These are phyloP conservation scores for Lithobates sylvaticus DNA, from an alignment of 2,797 vertebrate species.

Conservation along the genomic window DNA sequence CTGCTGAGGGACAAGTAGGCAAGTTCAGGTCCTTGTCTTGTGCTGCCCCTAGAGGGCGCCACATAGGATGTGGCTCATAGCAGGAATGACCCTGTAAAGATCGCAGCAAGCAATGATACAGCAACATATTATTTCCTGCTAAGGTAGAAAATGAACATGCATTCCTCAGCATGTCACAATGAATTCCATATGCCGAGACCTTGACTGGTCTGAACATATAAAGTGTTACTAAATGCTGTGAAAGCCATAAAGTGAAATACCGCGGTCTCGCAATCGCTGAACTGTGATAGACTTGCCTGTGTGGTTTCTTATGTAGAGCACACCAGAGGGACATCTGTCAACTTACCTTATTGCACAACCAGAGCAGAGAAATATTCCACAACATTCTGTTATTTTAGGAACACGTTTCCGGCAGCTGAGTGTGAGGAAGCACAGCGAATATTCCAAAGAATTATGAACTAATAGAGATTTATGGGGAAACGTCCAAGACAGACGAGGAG, in stretches of 20 bases:
- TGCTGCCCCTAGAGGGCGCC: too few relatives aligned
- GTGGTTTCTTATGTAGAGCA: not conserved
- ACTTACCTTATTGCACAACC: not conserved
- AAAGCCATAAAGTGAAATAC: conserved; percentile 38
- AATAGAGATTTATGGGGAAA: not conserved
- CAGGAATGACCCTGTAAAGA: too few relatives aligned
- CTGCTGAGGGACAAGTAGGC: too few relatives aligned
- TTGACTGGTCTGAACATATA: conserved; percentile 48
- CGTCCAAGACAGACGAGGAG: too few relatives aligned
- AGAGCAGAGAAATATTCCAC: not conserved
- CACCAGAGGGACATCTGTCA: conserved; percentile 10
- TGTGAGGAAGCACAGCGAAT: not conserved
- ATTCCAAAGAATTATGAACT: not conserved
- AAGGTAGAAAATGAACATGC: conserved; percentile 64
- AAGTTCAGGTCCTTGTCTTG: too few relatives aligned
- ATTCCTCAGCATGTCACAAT: conserved; percentile 48
- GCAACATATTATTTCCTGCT: conserved; percentile 61
- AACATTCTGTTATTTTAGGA: not conserved
- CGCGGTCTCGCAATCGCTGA: conserved; percentile 9
- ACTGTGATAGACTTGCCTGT: not conserved
- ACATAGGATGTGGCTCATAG: too few relatives aligned
- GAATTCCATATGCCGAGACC: conserved; percentile 49
- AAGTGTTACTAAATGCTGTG: conserved; percentile 41
- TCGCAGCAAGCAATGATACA: not conserved
- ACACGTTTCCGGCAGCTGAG: not conserved